These are phyloP conservation scores for Hylyphantes graminicola DNA, from an alignment of 1,140 invertebrate genomes.

Conservation along the genomic window DNA sequence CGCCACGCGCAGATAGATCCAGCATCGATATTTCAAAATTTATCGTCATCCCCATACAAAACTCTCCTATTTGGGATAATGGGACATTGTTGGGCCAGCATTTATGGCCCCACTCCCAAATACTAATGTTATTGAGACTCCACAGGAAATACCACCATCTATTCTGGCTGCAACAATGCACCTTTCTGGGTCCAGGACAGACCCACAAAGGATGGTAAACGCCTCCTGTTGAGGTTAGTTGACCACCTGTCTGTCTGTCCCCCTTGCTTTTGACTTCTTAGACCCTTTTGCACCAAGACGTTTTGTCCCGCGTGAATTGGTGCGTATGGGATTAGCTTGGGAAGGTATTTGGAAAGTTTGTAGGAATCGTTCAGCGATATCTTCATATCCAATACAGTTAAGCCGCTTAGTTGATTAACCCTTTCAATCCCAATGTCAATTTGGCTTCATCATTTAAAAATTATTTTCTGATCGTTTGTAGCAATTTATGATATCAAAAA, in stretches of 20 bases:
- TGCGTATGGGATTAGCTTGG: too few relatives aligned
- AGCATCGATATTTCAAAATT: too few relatives aligned
- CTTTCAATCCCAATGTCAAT: too few relatives aligned
- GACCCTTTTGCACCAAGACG: neutral
- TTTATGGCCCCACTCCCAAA: neutral
- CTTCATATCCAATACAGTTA: too few relatives aligned
- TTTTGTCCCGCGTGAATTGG: too few relatives aligned
- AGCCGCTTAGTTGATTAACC: too few relatives aligned
- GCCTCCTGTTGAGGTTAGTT: conserved; percentile 55
- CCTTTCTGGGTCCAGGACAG: neutral
- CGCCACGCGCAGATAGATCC: too few relatives aligned
- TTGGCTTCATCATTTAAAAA: too few relatives aligned
- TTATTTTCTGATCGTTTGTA: too few relatives aligned
- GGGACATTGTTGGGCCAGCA: neutral
- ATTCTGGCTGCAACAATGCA: conserved; percentile 15
- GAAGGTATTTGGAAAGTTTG: too few relatives aligned
- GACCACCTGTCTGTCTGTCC: conserved; percentile 37
- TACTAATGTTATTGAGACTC: conserved; percentile 22
- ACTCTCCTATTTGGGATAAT: conserved; percentile 9
- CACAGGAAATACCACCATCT: conserved; percentile 8
- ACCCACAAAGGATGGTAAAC: conserved; percentile 31
- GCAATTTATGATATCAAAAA: too few relatives aligned
- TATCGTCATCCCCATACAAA: neutral
- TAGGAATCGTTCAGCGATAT: too few relatives aligned
- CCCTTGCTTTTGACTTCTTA: conserved; percentile 22